Conservation (phyloP, 2,797 vertebrate genomes). For the Enteromius mattozi region DNA sequence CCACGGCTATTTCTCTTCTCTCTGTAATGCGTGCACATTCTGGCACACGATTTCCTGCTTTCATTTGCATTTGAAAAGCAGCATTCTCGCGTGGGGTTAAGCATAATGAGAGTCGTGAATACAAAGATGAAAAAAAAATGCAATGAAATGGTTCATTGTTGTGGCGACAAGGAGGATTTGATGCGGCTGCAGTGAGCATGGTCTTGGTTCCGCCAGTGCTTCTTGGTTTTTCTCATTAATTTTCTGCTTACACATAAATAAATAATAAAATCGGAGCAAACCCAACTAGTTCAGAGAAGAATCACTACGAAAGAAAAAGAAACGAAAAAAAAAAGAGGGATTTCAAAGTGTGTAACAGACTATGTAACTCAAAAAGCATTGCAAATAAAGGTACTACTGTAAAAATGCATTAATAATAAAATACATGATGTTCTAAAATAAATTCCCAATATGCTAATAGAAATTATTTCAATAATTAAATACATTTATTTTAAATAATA, state of each 20-base stretch:
- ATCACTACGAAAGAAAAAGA: neutral
- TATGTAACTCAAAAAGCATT: neutral
- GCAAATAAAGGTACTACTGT: neutral
- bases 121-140: constrained; percentile 6
- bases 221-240: neutral
- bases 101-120: constrained; percentile 4
- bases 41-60: neutral
- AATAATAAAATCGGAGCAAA: neutral
- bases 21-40: neutral
- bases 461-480: no score
- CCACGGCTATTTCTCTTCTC: constrained; percentile 3
- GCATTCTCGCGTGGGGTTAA: neutral
- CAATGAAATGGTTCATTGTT: neutral
- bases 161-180: neutral
- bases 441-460: neutral
- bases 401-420: neutral
- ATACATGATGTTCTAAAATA: neutral
- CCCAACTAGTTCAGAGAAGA: neutral
- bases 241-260: neutral
- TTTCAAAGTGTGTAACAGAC: neutral
- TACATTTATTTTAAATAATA: no score
- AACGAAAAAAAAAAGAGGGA: neutral
- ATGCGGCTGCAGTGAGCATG: neutral
- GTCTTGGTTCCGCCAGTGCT: neutral
- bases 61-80: constrained; percentile 31